These are phyloP conservation scores for Rhagologus leucostigma DNA, from an alignment of 2,113 vertebrate species.

Conservation along the genomic window DNA sequence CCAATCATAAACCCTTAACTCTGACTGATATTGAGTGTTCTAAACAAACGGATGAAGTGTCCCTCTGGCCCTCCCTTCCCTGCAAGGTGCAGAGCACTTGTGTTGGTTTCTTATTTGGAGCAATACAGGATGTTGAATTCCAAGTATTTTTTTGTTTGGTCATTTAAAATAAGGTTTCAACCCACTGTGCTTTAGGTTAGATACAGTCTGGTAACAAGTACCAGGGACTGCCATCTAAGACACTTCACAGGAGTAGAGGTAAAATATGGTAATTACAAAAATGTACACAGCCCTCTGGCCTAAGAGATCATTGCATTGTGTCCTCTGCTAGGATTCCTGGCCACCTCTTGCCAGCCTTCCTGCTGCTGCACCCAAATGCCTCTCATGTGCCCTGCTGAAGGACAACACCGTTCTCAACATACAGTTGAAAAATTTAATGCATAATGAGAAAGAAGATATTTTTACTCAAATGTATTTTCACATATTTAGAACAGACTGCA, in stretches of 20 bases:
- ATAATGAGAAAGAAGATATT: neutral
- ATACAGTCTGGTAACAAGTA: neutral
- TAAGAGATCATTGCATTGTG: neutral
- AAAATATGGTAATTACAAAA: neutral
- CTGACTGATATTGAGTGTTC: neutral
- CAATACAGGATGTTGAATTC: neutral
- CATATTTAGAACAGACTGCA: rapidly evolving
- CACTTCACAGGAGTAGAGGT: neutral
- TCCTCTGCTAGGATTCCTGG: neutral
- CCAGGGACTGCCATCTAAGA: neutral
- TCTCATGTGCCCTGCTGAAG: neutral
- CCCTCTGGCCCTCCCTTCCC: neutral
- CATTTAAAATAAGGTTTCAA: neutral
- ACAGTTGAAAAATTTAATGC: neutral
- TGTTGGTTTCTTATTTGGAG: neutral
- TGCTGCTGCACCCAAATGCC: neutral
- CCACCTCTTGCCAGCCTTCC: neutral
- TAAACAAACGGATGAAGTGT: neutral
- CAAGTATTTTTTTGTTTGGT: neutral
- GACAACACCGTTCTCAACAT: rapidly evolving
- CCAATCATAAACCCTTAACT: neutral
- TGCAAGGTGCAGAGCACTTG: neutral
- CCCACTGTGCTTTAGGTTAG: neutral
- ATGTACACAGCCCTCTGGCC: neutral
- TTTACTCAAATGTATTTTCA: neutral